Percentiles rank a stretch among this genome's conserved stretches.
phyloP scores from a whole-genome alignment of 2,888 invertebrate genomes.

The Cantharis rufa region DNA sequence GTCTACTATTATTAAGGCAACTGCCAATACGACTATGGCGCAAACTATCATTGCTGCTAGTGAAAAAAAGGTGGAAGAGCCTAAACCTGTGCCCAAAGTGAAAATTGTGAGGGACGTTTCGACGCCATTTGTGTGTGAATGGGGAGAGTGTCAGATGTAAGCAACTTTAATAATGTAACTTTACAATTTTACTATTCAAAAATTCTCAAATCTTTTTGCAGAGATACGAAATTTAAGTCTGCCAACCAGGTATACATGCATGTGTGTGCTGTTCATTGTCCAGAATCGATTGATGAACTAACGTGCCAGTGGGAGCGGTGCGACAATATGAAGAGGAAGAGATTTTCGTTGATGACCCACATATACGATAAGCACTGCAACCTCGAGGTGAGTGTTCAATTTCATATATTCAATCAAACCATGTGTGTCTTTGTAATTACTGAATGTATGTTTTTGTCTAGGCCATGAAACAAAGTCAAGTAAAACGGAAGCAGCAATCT shows the following conservation, averaged over 20 bases:
- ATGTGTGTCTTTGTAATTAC: no score
- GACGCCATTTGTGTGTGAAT: slow-evolving; percentile 82
- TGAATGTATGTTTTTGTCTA: slow-evolving; percentile 41
- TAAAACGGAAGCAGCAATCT: slow-evolving; percentile 65
- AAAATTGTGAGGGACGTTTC: slow-evolving; percentile 53
- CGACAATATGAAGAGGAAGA: slow-evolving; percentile 85
- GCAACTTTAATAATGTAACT: slow-evolving; percentile 36
- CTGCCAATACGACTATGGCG: slow-evolving; percentile 38
- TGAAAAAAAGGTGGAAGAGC: slow-evolving; percentile 41
- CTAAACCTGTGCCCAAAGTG: slow-evolving; percentile 34
- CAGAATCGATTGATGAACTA: slow-evolving; percentile 69
- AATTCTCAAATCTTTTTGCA: slow-evolving; percentile 36
- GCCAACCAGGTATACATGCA: slow-evolving; percentile 85
- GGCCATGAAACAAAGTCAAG: slow-evolving; percentile 68
- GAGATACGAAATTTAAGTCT: slow-evolving; percentile 69
- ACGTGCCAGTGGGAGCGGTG: slow-evolving; percentile 90
- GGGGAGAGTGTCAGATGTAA: slow-evolving; percentile 84
- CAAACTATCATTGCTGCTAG: slow-evolving; percentile 34
- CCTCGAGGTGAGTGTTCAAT: slow-evolving; percentile 63
- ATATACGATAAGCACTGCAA: slow-evolving; percentile 94
- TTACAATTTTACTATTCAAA: background rate
- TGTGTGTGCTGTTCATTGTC: slow-evolving; percentile 84
- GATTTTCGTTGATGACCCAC: slow-evolving; percentile 96
- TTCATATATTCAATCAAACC: no score
- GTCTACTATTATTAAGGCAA: slow-evolving; percentile 43